Conservation (phyloP, 2,888 invertebrate genomes). For the Gari tellinella region DNA sequence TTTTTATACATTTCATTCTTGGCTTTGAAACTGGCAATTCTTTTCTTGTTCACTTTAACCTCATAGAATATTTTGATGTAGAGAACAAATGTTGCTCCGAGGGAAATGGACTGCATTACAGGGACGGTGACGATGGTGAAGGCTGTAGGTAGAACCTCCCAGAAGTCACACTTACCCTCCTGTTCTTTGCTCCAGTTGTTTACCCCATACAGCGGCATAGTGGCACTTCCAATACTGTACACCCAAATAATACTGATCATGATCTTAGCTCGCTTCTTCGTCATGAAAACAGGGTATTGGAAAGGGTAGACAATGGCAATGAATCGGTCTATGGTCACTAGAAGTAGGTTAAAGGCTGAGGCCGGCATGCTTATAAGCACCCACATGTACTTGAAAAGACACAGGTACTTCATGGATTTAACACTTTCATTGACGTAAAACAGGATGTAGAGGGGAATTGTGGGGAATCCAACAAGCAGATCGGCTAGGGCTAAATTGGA, state of each 20-base stretch:
- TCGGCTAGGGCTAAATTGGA: conserved; percentile 61
- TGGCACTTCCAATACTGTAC: conserved; percentile 48
- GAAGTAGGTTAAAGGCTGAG: conserved; percentile 58
- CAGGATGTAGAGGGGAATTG: conserved; percentile 60
- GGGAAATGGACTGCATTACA: conserved; percentile 33
- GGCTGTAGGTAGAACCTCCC: conserved; percentile 46
- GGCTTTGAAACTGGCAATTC: conserved; percentile 23
- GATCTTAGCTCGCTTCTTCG: conserved; percentile 33
- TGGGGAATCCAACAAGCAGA: conserved; percentile 53
- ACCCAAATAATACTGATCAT: conserved; percentile 52
- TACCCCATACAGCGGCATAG: conserved; percentile 44
- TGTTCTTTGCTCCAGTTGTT: conserved; percentile 39
- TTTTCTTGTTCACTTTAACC: conserved; percentile 34
- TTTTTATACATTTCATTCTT: not conserved
- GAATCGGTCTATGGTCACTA: conserved; percentile 61
- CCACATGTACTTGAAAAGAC: conserved; percentile 55
- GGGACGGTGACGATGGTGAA: conserved; percentile 56
- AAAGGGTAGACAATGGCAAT: conserved; percentile 62
- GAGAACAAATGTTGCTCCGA: conserved; percentile 26
- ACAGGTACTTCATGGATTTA: conserved; percentile 41
- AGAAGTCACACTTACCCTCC: conserved; percentile 53
- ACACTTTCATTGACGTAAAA: conserved; percentile 43
- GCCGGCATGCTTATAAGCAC: conserved; percentile 53
- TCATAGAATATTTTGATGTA: conserved; percentile 53
- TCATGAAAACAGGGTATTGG: conserved; percentile 45